Conservation (phyloP, 2,797 vertebrate genomes). For the Trachurus trachurus region DNA sequence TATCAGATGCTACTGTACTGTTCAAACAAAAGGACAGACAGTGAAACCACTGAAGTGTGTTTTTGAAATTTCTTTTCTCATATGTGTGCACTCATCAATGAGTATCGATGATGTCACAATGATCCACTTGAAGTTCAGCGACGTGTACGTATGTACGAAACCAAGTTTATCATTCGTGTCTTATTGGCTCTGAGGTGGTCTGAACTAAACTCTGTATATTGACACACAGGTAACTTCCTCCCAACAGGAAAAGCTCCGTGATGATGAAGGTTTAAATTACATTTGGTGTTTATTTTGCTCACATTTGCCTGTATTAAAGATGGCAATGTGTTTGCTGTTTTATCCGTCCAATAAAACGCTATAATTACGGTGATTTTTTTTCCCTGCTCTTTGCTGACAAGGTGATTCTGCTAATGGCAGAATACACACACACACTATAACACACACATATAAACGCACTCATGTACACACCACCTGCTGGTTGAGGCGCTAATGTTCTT, state of each 20-base stretch:
- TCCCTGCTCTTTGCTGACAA: neutral
- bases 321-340: neutral
- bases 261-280: slow-evolving; percentile 10
- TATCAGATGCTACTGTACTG: slow-evolving; percentile 44
- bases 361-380: neutral
- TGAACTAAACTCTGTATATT: slow-evolving; percentile 15
- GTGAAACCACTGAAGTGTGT: slow-evolving; percentile 48
- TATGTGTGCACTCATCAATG: slow-evolving; percentile 7
- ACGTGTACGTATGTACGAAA: neutral
- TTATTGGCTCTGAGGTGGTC: neutral
- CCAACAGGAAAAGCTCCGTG: slow-evolving; percentile 17
- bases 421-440: neutral
- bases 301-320: neutral
- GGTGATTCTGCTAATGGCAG: slow-evolving; percentile 5
- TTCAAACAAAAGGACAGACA: slow-evolving; percentile 32
- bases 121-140: neutral
- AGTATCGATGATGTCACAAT: slow-evolving; percentile 45
- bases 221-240: neutral
- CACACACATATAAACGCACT: slow-evolving; percentile 7
- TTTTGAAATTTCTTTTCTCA: neutral
- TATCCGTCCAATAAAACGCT: neutral
- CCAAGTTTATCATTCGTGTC: neutral
- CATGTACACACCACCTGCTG: slow-evolving; percentile 67
- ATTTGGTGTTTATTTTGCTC: neutral
- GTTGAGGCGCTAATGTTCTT: slow-evolving; percentile 75